A percentile compares a stretch with the other conserved stretches of the same genome.
These are phyloP conservation scores for Unio pictorum DNA, from an alignment of 2,888 invertebrate genomes.

Conservation along the genomic window DNA sequence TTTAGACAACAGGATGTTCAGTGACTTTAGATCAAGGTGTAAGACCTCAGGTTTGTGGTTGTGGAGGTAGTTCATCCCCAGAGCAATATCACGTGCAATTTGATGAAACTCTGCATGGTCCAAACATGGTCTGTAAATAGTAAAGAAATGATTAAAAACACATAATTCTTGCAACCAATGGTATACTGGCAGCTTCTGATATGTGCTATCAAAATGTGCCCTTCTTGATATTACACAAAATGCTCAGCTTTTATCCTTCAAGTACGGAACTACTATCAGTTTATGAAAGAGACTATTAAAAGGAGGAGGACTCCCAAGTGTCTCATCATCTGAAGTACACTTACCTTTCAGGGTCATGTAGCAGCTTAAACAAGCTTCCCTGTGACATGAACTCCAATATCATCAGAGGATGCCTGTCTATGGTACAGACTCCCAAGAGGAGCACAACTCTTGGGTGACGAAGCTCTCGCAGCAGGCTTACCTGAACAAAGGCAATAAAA, in stretches of 20 bases:
- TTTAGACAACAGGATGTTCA: constrained; percentile 62
- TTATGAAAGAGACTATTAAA: too few species aligned
- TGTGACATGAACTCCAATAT: constrained; percentile 63
- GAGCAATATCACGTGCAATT: constrained; percentile 60
- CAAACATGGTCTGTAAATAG: constrained; percentile 42
- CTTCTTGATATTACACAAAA: too few species aligned
- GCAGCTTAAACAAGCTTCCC: constrained; percentile 58
- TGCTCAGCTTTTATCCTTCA: too few species aligned
- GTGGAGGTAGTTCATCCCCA: constrained; percentile 68
- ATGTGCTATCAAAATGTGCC: too few species aligned
- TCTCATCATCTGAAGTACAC: not conserved
- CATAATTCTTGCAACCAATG: too few species aligned
- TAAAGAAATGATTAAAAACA: not conserved
- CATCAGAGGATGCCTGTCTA: constrained; percentile 55
- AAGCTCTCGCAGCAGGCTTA: constrained; percentile 61
- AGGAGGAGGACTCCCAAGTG: not conserved
- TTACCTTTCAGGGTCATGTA: constrained; percentile 54
- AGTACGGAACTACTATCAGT: too few species aligned
- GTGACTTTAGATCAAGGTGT: constrained; percentile 66
- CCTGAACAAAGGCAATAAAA: constrained; percentile 33
- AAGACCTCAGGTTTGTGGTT: constrained; percentile 61
- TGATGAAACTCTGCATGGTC: constrained; percentile 64
- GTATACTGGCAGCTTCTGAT: too few species aligned
- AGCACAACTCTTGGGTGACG: constrained; percentile 63
- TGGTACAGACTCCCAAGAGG: constrained; percentile 63